phyloP scores from a whole-genome alignment of 2,113 vertebrate species.

The Zootoca vivipara region DNA sequence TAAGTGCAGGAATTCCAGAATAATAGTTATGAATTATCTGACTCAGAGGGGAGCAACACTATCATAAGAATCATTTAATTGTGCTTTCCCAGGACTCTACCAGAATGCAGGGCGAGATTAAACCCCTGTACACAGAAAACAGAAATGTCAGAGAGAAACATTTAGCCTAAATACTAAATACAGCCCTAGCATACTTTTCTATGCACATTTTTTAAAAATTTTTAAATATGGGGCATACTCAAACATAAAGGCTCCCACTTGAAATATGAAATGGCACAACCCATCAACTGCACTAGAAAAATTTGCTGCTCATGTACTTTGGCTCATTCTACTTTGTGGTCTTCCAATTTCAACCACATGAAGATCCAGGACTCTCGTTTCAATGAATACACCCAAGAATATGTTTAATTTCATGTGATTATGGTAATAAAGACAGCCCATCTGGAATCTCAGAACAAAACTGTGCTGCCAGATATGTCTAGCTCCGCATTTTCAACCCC shows the following conservation, averaged over 20 bases:
- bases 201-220: background rate
- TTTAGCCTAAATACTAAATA: background rate
- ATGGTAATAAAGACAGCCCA: conserved; percentile 22
- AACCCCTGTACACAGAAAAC: background rate
- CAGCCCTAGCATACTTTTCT: background rate
- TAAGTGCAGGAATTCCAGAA: conserved; percentile 23
- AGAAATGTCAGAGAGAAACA: background rate
- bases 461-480: conserved; percentile 45
- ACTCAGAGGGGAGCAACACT: background rate
- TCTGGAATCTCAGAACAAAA: conserved; percentile 40
- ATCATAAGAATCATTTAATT: background rate
- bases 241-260: background rate
- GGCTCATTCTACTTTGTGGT: background rate
- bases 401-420: conserved; percentile 36
- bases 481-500: conserved; percentile 47
- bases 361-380: background rate
- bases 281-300: background rate
- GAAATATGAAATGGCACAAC: background rate
- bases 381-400: background rate
- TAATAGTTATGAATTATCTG: background rate
- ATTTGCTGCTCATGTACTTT: background rate
- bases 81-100: background rate
- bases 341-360: background rate
- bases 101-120: background rate
- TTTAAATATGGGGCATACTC: background rate